Percentiles rank a stretch among this genome's conserved stretches.
phyloP scores from a whole-genome alignment of 1,140 invertebrate species.

The Batillaria attramentaria region DNA sequence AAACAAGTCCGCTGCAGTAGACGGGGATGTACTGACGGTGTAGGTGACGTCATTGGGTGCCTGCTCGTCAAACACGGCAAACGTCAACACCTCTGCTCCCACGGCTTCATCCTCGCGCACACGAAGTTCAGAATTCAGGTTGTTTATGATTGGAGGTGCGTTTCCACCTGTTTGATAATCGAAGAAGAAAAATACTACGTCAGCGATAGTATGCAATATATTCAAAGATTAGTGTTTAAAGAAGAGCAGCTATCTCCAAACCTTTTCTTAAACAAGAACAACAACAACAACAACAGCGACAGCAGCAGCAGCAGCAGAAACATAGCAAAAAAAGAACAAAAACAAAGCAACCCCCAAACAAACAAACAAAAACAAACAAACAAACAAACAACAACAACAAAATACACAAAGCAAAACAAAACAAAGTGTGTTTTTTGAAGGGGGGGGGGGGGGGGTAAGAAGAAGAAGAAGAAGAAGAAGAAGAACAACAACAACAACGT shows the following conservation, averaged over 20 bases:
- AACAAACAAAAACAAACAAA: too few species aligned
- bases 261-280: background rate
- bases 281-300: background rate
- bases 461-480: too few species aligned
- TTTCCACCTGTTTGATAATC: background rate
- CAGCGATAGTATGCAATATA: background rate
- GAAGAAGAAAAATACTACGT: background rate
- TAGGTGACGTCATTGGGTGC: background rate
- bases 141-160: constrained; percentile 3
- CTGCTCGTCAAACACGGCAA: background rate
- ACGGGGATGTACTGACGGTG: background rate
- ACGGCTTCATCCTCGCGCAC: constrained; percentile 18
- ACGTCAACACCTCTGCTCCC: background rate
- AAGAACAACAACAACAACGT: too few species aligned
- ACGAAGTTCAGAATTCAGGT: constrained; percentile 7
- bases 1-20: background rate
- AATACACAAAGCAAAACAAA: too few species aligned
- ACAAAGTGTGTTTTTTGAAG: too few species aligned
- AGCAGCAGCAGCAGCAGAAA: background rate
- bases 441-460: too few species aligned
- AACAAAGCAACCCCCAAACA: too few species aligned
- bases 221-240: background rate
- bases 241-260: background rate
- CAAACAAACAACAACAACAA: too few species aligned
- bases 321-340: too few species aligned